Evolutionary conservation across 92 coral and sea anemone species (phyloP), one percentile per base, ranked within the genome.

Genomic region (Actinostola sp.): DNA sequence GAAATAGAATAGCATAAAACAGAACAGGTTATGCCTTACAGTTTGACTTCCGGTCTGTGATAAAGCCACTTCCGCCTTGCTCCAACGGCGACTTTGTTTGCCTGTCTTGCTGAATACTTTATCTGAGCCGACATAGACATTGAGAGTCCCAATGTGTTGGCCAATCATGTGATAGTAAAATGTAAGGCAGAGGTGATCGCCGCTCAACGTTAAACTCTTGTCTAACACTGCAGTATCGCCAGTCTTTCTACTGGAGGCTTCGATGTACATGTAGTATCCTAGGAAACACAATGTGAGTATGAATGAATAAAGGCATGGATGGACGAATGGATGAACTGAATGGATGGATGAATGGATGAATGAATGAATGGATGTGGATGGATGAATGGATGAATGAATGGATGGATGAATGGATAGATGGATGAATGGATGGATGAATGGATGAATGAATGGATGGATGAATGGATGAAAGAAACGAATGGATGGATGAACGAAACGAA

Each of bases 191-290:
- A 63, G 32, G 65, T 66, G 56, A 6, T 61, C 79, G 14, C 66
- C 15, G 2, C 35, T 6, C 26, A 64, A 43, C 13, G 21, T 38
- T 7, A 58, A 24, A 20, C 33, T 67, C 23, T 75, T 61, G 30
- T 77, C 83, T 39, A 84, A 33, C 52, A 61, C 66, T 1, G 89
- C 89, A 0, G 43, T 76, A 42, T 84, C 74, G 15, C 84, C 89
- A 45, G 34, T 39, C 23, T 50, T 83, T 57, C 70, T 77, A n/a
- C 78, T 5, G 34, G 89, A 84, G 2, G 89, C 89, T 27, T 84
- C 89, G 17, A 78, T 56, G 27, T 70, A 84, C 89, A 84, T 77
- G 73, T 77, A 84, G 45, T 70, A 77, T 23, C 89, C 89, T 81
- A 24, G 33, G 24, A n/a, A 30, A 38, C 12, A 58, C 4, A 11